These are phyloP conservation scores for Venusia cambrica DNA, from an alignment of 2,888 invertebrate species.

Conservation along the genomic window DNA sequence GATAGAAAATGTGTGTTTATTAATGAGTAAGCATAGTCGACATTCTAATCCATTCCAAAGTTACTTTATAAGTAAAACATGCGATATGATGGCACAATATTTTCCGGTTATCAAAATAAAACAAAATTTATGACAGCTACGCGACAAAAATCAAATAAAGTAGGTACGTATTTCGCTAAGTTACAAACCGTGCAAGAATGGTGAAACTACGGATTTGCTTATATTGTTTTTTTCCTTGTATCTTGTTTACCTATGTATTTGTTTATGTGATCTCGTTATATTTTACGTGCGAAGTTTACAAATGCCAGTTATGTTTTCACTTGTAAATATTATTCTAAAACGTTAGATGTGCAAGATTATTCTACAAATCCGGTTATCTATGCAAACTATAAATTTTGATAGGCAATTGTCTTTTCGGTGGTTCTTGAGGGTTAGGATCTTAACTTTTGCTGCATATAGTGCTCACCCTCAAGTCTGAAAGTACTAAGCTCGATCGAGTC, in stretches of 20 bases:
- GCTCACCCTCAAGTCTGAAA: too few species aligned
- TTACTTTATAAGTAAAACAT: too few species aligned
- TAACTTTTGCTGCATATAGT: too few species aligned
- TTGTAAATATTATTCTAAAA: too few species aligned
- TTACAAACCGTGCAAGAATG: slow-evolving; percentile 27
- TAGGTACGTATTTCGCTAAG: slow-evolving; percentile 30
- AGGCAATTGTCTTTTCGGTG: too few species aligned
- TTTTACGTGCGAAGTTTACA: slow-evolving; percentile 15
- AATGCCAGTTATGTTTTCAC: slow-evolving; percentile 3
- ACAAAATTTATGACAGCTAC: slow-evolving; percentile 30
- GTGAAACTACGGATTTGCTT: slow-evolving; percentile 16
- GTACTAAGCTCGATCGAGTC: too few species aligned
- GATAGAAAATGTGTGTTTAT: too few species aligned
- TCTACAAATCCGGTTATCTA: too few species aligned
- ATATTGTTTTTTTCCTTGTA: slow-evolving; percentile 17
- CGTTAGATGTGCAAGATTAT: too few species aligned
- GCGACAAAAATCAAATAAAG: slow-evolving; percentile 31
- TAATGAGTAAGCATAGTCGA: slow-evolving; percentile 29
- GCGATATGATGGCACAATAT: slow-evolving; percentile 25
- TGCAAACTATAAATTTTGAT: too few species aligned
- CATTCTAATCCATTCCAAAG: too few species aligned
- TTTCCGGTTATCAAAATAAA: slow-evolving; percentile 24
- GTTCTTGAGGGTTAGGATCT: too few species aligned
- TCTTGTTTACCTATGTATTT: slow-evolving; percentile 16
- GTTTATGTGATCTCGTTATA: slow-evolving; percentile 14